Evolutionary conservation across 1,140 invertebrate species (phyloP).

Genomic region (Bombus superbus): DNA sequence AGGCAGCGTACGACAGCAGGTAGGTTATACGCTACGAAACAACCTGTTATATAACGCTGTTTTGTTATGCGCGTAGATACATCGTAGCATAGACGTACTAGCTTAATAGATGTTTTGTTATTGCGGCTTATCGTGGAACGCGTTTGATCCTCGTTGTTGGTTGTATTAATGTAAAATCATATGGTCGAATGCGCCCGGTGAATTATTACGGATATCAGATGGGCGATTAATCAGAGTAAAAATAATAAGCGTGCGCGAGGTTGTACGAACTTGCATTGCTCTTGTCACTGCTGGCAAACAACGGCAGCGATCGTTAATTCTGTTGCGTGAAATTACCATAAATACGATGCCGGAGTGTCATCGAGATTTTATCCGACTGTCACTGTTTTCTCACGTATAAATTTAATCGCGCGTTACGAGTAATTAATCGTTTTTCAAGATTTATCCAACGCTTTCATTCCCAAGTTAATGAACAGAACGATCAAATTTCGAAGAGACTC

Average conservation of each 20-base stretch:
- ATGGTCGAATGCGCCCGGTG: not conserved
- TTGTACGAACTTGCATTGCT: not conserved
- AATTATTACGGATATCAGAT: constrained; percentile 19
- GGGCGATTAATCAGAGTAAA: constrained; percentile 20
- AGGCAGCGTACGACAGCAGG: no score
- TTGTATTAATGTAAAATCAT: not conserved
- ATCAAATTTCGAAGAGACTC: not conserved
- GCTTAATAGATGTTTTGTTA: not conserved
- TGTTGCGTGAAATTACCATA: constrained; percentile 19
- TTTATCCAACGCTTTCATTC: not conserved
- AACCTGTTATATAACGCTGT: not conserved
- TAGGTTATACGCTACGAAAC: not conserved
- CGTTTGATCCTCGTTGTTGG: not conserved
- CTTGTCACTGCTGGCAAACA: not conserved
- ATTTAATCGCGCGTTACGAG: not conserved
- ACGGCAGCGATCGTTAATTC: not conserved
- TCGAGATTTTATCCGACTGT: constrained; percentile 44
- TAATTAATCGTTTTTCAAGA: not conserved
- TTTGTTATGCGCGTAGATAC: not conserved
- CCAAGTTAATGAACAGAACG: not conserved
- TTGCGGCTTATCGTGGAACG: not conserved
- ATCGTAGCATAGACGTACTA: not conserved
- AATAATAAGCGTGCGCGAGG: constrained; percentile 16
- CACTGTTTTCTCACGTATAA: not conserved
- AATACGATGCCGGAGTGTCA: constrained; percentile 23